A percentile compares a stretch with the other conserved stretches of the same genome.
phyloP scores from a whole-genome alignment of 2,113 vertebrate species.

The Daboia siamensis region DNA sequence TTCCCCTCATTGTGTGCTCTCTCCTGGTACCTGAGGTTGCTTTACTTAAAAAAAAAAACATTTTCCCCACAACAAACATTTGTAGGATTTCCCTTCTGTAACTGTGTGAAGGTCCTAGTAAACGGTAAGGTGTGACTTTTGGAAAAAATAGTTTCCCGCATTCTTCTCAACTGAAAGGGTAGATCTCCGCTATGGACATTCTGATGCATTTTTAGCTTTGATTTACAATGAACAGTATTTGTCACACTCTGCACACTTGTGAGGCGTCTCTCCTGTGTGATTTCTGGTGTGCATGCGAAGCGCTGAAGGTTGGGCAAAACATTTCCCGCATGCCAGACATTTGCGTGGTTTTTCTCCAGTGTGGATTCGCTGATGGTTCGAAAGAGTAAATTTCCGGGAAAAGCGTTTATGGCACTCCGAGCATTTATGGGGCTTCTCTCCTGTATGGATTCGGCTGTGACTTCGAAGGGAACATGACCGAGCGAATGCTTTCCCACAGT shows the following conservation, averaged over 20 bases:
- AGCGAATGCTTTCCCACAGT: background rate
- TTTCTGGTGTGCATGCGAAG: background rate
- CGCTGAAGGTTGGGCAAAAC: background rate
- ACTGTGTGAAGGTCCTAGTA: background rate
- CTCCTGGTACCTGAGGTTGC: no score
- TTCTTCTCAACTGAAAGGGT: no score
- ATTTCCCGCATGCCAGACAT: background rate
- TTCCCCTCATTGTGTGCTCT: no score
- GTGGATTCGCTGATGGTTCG: no score
- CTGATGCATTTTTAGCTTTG: no score
- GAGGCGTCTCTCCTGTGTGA: background rate
- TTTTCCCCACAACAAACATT: no score
- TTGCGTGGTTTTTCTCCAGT: background rate
- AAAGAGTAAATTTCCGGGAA: no score
- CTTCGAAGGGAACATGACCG: background rate
- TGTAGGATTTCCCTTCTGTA: no score
- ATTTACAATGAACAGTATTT: background rate
- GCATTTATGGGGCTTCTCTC: background rate
- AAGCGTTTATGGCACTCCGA: background rate
- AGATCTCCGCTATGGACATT: no score
- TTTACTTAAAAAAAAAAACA: no score
- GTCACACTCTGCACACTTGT: background rate
- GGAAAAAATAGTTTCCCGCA: no score
- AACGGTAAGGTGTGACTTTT: background rate
- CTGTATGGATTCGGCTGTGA: background rate